phyloP scores from a whole-genome alignment of 2,797 vertebrate species.

The Dromococcyx pavoninus region DNA sequence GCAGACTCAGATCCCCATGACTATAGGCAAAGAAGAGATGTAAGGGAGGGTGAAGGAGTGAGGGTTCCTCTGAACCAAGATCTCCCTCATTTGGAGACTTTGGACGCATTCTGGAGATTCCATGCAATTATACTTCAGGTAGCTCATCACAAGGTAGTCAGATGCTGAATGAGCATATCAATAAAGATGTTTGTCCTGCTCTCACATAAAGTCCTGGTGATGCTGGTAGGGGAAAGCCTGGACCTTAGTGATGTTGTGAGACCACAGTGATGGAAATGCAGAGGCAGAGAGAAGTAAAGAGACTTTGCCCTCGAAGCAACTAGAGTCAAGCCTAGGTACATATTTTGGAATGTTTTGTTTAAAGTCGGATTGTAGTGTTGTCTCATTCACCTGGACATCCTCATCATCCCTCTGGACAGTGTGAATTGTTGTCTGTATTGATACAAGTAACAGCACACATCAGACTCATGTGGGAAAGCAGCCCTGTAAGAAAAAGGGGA shows the following conservation, averaged over 20 bases:
- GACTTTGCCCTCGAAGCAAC: rapidly evolving
- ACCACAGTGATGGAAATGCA: not conserved
- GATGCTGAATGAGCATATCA: rapidly evolving
- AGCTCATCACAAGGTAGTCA: not conserved
- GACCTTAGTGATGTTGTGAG: not conserved
- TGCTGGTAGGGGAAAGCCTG: not conserved
- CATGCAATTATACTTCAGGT: not conserved
- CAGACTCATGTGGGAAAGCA: not conserved
- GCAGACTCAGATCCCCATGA: not conserved
- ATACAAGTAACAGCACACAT: not conserved
- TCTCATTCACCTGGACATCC: not conserved
- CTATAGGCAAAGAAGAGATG: not conserved
- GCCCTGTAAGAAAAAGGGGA: not conserved
- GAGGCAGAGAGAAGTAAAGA: not conserved
- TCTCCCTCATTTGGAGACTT: not conserved
- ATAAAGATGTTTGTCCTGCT: not conserved
- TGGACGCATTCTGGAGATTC: too few relatives aligned
- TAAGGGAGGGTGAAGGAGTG: not conserved
- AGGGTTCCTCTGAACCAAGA: not conserved
- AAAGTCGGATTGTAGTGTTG: not conserved
- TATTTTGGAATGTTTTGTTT: not conserved
- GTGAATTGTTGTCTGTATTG: not conserved
- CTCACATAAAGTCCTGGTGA: not conserved
- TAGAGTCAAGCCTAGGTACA: not conserved
- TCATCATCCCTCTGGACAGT: not conserved